Evolutionary conservation across 2,797 vertebrate genomes (phyloP), one percentile per base, ranked within the genome.

Genomic region (Tenualosa ilisha): DNA sequence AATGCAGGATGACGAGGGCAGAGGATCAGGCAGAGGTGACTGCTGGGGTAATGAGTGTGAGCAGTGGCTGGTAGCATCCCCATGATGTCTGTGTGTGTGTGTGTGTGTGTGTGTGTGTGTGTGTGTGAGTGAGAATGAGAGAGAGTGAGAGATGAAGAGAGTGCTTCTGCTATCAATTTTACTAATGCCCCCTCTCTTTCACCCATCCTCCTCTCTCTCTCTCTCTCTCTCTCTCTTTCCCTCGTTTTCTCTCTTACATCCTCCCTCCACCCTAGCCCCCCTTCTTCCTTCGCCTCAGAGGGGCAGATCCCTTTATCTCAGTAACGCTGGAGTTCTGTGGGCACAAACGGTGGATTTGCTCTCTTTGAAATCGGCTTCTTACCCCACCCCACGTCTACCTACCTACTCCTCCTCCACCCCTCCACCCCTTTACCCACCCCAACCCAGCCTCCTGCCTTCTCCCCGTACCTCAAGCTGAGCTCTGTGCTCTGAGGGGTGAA

Each of bases 281-380:
- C 26, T 24, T 8, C 15, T 24, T 24, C 65, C 31, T 72, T 17
- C 65, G 0, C 26, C 40, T 43, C 72, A 79, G 40, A 40, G 37
- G 72, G 72, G 72, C 17, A 6, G 13, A 2, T 40, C 37, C 72
- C 72, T 79, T 79, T 46, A 79, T 79, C 72, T 79, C 68, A 17
- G 26, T 15, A 17, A 12, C 7, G 72, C 72, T 46, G 72, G 72
- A 46, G 72, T 79, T 79, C 72, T 46, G 37, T 46, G 40, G 72
- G 17, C 20, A 56, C 72, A 79, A 79, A 79, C 17, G 72, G 40
- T 79, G 72, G 72, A 79, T 79, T 79, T 79, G 17, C 72, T 79
- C 72, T 46, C 72, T 79, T 79, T 79, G 72, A 79, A 79, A 79
- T 79, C 72, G 37, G 22, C 37, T 79, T 37, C 37, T 40, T 43